Evolutionary conservation across 2,113 vertebrate genomes (phyloP).

Genomic region (Progne subis): DNA sequence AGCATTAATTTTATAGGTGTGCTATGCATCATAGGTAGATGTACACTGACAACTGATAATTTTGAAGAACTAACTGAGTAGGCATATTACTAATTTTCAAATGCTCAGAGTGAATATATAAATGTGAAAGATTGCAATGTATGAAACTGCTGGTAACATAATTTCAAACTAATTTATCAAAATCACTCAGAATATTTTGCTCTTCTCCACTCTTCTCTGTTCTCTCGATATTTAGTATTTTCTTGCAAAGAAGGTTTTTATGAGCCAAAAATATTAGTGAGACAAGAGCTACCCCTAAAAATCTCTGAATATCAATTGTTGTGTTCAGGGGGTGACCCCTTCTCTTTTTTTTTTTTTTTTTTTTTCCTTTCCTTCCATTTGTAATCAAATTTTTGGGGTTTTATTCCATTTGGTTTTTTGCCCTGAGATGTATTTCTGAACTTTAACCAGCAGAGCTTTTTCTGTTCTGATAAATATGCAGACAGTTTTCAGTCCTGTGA

Average conservation of each 20-base stretch:
- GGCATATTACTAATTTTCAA: neutral
- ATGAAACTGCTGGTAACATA: neutral
- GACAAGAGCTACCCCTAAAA: neutral
- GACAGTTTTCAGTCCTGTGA: conserved; percentile 33
- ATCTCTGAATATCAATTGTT: neutral
- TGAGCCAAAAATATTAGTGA: neutral
- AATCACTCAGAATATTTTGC: neutral
- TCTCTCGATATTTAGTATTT: neutral
- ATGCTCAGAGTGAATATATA: neutral
- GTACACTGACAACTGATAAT: neutral
- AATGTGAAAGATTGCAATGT: neutral
- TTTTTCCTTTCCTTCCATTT: neutral
- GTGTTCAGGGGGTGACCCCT: neutral
- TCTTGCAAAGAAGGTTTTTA: neutral
- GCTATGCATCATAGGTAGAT: neutral
- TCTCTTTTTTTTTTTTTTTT: too few relatives aligned
- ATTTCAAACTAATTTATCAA: conserved; percentile 34
- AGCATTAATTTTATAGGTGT: neutral
- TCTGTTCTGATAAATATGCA: conserved; percentile 29
- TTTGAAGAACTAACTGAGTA: neutral
- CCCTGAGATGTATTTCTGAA: neutral
- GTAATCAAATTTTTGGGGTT: neutral
- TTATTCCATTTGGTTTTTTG: neutral
- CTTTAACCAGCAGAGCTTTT: neutral
- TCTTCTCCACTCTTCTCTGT: neutral